Percentiles rank a stretch among this genome's conserved stretches.
phyloP scores from a whole-genome alignment of 2,888 invertebrate genomes.

The Deroplatys truncata region DNA sequence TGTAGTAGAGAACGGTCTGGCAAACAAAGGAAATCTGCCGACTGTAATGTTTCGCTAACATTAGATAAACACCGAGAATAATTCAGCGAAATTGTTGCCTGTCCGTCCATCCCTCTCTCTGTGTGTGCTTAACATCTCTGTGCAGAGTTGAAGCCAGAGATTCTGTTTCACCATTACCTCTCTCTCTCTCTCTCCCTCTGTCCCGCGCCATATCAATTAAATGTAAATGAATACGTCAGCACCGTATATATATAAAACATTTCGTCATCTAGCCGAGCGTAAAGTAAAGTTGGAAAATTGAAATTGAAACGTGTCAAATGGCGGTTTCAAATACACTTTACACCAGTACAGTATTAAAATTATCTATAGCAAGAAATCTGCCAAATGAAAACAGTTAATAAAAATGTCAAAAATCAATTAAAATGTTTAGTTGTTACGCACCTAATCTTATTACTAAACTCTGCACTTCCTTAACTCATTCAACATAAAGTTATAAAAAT shows the following conservation, averaged over 20 bases:
- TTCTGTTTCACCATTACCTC: not conserved
- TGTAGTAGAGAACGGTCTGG: not conserved
- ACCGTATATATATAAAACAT: not conserved
- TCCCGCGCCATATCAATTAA: not conserved
- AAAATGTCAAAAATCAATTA: not conserved
- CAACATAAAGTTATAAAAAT: too few species aligned
- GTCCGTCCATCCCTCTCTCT: not conserved
- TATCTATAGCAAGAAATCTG: not conserved
- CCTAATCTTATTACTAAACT: too few species aligned
- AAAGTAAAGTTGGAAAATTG: not conserved
- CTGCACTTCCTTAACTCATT: too few species aligned
- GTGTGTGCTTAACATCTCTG: not conserved
- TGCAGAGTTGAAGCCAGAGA: not conserved
- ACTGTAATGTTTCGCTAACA: not conserved
- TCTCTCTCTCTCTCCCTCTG: not conserved
- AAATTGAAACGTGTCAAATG: not conserved
- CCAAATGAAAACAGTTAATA: not conserved
- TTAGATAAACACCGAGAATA: not conserved
- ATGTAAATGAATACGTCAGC: not conserved
- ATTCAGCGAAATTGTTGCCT: not conserved
- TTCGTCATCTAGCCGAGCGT: not conserved
- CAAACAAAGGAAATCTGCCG: conserved; percentile 5
- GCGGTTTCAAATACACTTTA: not conserved
- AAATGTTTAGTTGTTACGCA: not conserved
- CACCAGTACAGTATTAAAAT: not conserved